Evolutionary conservation across 1,140 invertebrate species (phyloP).

Genomic region (Drosophila malerkotliana): DNA sequence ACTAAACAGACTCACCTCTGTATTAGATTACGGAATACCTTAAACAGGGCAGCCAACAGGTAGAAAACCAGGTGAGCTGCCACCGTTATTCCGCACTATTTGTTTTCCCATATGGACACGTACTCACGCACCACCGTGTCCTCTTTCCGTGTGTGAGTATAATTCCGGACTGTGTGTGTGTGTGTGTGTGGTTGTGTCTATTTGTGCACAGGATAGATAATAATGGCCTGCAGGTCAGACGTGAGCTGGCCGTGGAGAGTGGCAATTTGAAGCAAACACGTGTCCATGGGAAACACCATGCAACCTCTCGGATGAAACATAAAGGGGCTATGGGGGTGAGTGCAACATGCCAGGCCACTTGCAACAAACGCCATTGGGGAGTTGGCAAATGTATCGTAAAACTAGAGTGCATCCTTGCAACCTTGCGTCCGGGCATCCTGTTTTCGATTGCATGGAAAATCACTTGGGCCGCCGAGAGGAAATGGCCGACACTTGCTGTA

Average conservation of each 20-base stretch:
- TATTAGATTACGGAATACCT: background rate
- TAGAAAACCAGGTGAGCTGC: conserved; percentile 19
- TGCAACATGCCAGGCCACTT: conserved; percentile 3
- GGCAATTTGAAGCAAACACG: conserved; percentile 28
- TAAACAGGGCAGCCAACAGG: conserved; percentile 29
- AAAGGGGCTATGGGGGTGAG: background rate
- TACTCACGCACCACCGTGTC: conserved; percentile 23
- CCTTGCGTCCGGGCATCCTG: background rate
- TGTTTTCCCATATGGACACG: conserved; percentile 70
- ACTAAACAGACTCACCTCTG: background rate
- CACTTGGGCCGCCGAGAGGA: conserved; percentile 10
- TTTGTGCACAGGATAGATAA: conserved; percentile 54
- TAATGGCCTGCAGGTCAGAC: conserved; percentile 48
- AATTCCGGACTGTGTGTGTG: background rate
- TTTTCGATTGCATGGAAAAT: conserved; percentile 7
- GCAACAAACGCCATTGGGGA: conserved; percentile 15
- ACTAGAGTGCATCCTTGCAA: conserved; percentile 16
- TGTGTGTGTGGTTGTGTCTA: conserved; percentile 16
- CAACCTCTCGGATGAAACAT: conserved; percentile 3
- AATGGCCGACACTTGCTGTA: conserved; percentile 20
- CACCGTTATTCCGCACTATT: conserved; percentile 59
- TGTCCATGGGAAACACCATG: conserved; percentile 12
- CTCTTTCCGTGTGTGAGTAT: background rate
- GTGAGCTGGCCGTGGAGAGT: conserved; percentile 9
- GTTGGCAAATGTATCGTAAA: conserved; percentile 16